Evolutionary conservation across 2,797 vertebrate genomes (phyloP).

Genomic region (Glossophaga mutica): DNA sequence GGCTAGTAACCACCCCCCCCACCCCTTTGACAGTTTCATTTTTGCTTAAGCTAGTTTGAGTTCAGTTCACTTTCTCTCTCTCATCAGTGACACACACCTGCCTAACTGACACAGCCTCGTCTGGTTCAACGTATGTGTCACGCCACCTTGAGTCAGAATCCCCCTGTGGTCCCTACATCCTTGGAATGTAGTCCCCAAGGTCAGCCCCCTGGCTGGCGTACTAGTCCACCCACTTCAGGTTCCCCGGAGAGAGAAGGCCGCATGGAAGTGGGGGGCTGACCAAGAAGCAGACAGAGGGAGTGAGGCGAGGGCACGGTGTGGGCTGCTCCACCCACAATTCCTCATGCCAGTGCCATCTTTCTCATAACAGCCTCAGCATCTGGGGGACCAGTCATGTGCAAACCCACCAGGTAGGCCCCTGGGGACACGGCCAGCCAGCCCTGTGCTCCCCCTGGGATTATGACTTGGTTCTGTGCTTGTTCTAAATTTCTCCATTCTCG

Average conservation of each 20-base stretch:
- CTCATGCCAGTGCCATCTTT: background rate
- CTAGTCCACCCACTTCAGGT: background rate
- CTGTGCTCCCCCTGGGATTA: background rate
- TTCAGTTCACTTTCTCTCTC: background rate
- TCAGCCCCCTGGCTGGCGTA: background rate
- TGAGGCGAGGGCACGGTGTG: fast-evolving
- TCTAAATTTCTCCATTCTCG: background rate
- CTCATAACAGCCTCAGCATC: background rate
- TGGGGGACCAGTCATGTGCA: background rate
- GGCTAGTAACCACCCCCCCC: background rate
- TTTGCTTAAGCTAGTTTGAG: background rate
- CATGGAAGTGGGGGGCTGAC: background rate
- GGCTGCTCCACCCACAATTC: background rate
- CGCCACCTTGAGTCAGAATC: background rate
- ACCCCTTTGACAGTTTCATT: background rate
- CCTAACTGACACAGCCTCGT: background rate
- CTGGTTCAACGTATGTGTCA: background rate
- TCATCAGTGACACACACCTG: background rate
- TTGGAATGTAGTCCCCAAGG: background rate
- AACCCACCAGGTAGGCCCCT: too few species aligned
- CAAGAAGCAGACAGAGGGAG: background rate
- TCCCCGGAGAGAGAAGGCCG: background rate
- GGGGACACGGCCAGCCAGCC: background rate
- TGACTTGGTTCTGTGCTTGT: background rate
- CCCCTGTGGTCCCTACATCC: background rate